Evolutionary conservation across 2,888 invertebrate species (phyloP).

Genomic region (Chelonus formosanus): DNA sequence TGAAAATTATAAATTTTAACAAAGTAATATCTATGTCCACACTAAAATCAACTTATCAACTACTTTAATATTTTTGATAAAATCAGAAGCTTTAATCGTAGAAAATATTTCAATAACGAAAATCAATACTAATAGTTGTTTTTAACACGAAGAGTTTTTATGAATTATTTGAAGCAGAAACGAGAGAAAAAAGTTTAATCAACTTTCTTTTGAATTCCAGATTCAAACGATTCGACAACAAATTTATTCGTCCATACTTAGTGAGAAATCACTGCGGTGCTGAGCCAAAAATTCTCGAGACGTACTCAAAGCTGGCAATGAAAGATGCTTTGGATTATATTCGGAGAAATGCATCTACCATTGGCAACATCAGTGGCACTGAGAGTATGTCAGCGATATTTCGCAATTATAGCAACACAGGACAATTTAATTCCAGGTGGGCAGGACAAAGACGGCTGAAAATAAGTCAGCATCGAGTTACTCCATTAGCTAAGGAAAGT

Average conservation of each 20-base stretch:
- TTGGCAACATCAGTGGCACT: slow-evolving; percentile 86
- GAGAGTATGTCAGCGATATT: slow-evolving; percentile 93
- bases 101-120: no score
- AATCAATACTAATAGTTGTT: no score
- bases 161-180: no score
- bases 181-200: no score
- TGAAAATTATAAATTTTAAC: no score
- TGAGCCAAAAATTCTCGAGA: slow-evolving; percentile 93
- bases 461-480: slow-evolving; percentile 28
- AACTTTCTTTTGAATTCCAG: slow-evolving; percentile 58
- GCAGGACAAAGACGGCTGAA: slow-evolving; percentile 27
- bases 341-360: slow-evolving; percentile 85
- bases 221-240: slow-evolving; percentile 94
- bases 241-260: slow-evolving; percentile 89
- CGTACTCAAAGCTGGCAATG: slow-evolving; percentile 92
- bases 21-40: no score
- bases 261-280: slow-evolving; percentile 87
- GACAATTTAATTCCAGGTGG: slow-evolving; percentile 86
- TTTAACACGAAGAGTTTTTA: no score
- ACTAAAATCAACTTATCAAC: no score
- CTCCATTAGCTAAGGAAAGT: slow-evolving; percentile 21
- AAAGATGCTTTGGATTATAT: slow-evolving; percentile 93
- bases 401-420: slow-evolving; percentile 82
- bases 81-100: no score
- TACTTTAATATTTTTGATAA: no score